A percentile compares a stretch with the other conserved stretches of the same genome.
phyloP scores from a whole-genome alignment of 2,113 vertebrate genomes.

The Etheostoma cragini region DNA sequence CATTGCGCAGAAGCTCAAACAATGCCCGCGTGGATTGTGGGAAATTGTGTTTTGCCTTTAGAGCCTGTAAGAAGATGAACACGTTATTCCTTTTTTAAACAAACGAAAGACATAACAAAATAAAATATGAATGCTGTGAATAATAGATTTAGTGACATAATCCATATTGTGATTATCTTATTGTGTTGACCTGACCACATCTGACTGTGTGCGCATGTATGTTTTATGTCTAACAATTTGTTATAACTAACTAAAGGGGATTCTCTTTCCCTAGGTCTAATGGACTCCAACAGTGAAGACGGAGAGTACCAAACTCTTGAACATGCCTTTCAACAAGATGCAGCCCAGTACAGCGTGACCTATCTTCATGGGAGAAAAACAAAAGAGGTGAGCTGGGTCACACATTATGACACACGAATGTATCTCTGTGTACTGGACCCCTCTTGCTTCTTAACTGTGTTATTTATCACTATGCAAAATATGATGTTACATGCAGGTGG shows the following conservation, averaged over 20 bases:
- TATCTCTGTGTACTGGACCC: not conserved
- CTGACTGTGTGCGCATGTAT: not conserved
- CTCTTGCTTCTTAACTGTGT: not conserved
- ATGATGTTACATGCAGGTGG: slow-evolving; percentile 47
- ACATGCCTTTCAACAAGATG: slow-evolving; percentile 76
- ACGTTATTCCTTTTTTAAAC: not conserved
- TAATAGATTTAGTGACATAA: not conserved
- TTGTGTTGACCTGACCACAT: not conserved
- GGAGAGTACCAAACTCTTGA: slow-evolving; percentile 76
- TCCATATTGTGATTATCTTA: not conserved
- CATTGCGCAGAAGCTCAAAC: slow-evolving; percentile 23
- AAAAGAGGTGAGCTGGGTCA: slow-evolving; percentile 56
- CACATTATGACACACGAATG: not conserved
- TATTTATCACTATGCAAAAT: not conserved
- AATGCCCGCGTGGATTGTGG: slow-evolving; percentile 60
- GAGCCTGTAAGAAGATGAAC: not conserved
- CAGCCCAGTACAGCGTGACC: slow-evolving; percentile 83
- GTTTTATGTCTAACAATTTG: not conserved
- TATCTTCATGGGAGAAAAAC: slow-evolving; percentile 84
- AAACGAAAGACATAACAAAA: not conserved
- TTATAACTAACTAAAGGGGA: not conserved
- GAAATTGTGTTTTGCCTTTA: slow-evolving; percentile 53
- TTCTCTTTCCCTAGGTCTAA: slow-evolving; percentile 79
- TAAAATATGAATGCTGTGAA: not conserved
- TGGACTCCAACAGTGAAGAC: slow-evolving; percentile 90